These are phyloP conservation scores for Sardinella longiceps DNA, from an alignment of 2,797 vertebrate genomes.

Conservation along the genomic window DNA sequence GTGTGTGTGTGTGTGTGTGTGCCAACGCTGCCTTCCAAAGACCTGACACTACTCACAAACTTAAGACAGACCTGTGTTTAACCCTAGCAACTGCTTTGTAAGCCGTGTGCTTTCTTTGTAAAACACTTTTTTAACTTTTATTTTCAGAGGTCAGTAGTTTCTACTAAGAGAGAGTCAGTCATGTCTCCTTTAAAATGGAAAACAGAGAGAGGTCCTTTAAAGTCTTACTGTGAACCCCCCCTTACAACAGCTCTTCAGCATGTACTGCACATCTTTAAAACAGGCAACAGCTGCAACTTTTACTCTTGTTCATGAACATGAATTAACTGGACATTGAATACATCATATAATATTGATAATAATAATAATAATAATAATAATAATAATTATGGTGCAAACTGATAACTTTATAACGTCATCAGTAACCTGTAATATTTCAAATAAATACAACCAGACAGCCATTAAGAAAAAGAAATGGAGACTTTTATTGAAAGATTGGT, in stretches of 20 bases:
- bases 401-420: not conserved
- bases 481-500: not conserved
- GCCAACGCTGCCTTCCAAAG: no score
- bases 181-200: not conserved
- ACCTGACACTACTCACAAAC: not conserved
- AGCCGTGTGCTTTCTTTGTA: not conserved
- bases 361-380: not conserved
- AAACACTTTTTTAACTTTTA: not conserved
- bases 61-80: no score
- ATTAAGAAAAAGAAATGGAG: not conserved
- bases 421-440: not conserved
- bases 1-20: no score
- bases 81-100: not conserved
- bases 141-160: not conserved
- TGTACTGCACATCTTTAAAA: no score
- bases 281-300: no score
- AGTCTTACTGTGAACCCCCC: no score
- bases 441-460: not conserved
- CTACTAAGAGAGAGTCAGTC: not conserved
- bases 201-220: no score
- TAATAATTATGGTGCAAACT: not conserved
- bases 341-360: no score
- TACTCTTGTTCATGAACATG: no score
- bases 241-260: no score
- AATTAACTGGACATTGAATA: no score